A percentile compares a stretch with the other conserved stretches of the same genome.
phyloP scores from a whole-genome alignment of 2,888 invertebrate genomes.

The Caenorhabditis panamensis region DNA sequence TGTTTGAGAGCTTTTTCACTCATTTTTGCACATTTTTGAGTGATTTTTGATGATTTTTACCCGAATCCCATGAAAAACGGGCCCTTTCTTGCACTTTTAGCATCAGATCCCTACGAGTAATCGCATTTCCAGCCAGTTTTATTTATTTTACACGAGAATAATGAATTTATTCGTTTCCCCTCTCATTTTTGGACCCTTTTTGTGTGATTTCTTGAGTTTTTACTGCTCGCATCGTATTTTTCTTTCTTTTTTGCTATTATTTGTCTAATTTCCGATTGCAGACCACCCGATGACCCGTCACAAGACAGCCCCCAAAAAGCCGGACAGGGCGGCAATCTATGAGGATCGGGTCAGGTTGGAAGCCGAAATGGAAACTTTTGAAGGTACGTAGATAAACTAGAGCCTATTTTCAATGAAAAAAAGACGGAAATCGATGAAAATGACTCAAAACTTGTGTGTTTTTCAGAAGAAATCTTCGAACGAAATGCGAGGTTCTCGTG shows the following conservation, averaged over 20 bases:
- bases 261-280: background rate
- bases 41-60: background rate
- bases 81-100: too few relatives aligned
- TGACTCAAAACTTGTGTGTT: too few relatives aligned
- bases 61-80: too few relatives aligned
- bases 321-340: constrained; percentile 5
- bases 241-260: background rate
- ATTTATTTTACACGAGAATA: too few relatives aligned
- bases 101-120: too few relatives aligned
- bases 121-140: too few relatives aligned
- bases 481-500: constrained; percentile 4
- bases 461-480: constrained; percentile 26
- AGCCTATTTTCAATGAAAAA: too few relatives aligned
- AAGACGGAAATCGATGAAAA: too few relatives aligned
- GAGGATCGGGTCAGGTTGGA: constrained; percentile 11
- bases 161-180: background rate
- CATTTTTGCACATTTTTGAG: background rate
- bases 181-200: background rate
- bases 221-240: background rate
- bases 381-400: too few relatives aligned
- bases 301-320: too few relatives aligned
- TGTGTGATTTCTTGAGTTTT: background rate
- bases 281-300: too few relatives aligned
- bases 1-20: constrained; percentile 13
- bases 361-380: constrained; percentile 22